A percentile compares a stretch with the other conserved stretches of the same genome.
These are phyloP conservation scores for Cotesia typhae DNA, from an alignment of 1,140 invertebrate genomes.

Conservation along the genomic window DNA sequence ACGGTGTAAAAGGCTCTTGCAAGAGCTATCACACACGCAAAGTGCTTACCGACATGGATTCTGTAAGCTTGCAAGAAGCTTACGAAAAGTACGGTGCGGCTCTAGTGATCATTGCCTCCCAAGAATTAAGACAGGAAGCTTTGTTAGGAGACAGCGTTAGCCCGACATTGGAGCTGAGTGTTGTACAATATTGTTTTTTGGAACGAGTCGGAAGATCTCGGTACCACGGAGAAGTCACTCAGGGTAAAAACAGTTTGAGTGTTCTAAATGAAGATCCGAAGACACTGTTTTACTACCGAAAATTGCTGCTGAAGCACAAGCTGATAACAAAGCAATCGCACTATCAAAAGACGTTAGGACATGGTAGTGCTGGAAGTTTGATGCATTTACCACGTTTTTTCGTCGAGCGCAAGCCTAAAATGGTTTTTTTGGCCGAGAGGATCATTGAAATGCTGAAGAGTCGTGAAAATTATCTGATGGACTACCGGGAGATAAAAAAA, in stretches of 20 bases:
- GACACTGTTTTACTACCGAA: slow-evolving; percentile 74
- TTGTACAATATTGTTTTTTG: slow-evolving; percentile 76
- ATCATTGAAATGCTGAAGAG: slow-evolving; percentile 69
- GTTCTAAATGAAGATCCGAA: slow-evolving; percentile 70
- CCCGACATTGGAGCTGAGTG: slow-evolving; percentile 67
- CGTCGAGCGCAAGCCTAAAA: slow-evolving; percentile 68
- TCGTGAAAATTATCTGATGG: slow-evolving; percentile 66
- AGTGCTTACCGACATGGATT: slow-evolving; percentile 60
- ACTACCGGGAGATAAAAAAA: slow-evolving; percentile 66
- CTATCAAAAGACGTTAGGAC: slow-evolving; percentile 56
- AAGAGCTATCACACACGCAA: slow-evolving; percentile 67
- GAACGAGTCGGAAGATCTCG: slow-evolving; percentile 81
- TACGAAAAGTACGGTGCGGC: slow-evolving; percentile 66
- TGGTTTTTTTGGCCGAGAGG: slow-evolving; percentile 66
- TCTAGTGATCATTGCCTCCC: slow-evolving; percentile 79
- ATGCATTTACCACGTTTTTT: slow-evolving; percentile 73
- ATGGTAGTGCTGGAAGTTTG: slow-evolving; percentile 64
- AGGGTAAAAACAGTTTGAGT: slow-evolving; percentile 70
- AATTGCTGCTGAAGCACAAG: slow-evolving; percentile 69
- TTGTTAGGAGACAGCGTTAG: slow-evolving; percentile 67
- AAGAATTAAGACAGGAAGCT: slow-evolving; percentile 69
- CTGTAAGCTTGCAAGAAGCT: slow-evolving; percentile 61
- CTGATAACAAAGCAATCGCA: slow-evolving; percentile 74
- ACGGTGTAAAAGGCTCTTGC: slow-evolving; percentile 75
- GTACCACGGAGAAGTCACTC: slow-evolving; percentile 75